Evolutionary conservation across 2,888 invertebrate species (phyloP).

Genomic region (Teleogryllus oceanicus): DNA sequence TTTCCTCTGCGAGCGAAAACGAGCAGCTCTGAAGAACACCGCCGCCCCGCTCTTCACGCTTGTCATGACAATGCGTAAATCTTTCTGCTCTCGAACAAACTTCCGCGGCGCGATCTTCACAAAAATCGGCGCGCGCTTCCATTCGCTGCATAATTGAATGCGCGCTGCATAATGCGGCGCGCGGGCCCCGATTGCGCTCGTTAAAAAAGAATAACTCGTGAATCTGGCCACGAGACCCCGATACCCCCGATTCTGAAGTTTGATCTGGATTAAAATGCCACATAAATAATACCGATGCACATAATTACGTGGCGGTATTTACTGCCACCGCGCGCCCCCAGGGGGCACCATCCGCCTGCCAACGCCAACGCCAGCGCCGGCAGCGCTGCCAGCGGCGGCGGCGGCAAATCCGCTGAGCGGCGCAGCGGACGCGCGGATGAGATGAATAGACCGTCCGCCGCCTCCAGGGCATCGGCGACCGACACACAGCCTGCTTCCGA

Average conservation of each 20-base stretch:
- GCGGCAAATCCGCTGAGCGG: neutral
- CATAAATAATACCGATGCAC: neutral
- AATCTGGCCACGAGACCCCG: neutral
- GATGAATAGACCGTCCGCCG: neutral
- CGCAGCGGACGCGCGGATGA: neutral
- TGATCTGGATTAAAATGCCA: constrained; percentile 4
- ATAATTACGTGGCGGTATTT: constrained; percentile 9
- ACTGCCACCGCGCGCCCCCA: neutral
- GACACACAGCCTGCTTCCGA: too few species aligned
- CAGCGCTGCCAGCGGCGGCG: neutral
- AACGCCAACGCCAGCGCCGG: neutral
- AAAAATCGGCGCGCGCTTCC: neutral
- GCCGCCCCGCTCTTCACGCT: neutral
- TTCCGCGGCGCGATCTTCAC: neutral
- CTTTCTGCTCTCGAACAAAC: neutral
- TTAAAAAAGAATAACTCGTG: constrained; percentile 8
- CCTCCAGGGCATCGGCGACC: too few species aligned
- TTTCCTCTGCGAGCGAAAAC: too few species aligned
- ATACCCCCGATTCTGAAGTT: neutral
- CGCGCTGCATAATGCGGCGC: neutral
- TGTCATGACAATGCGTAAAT: neutral
- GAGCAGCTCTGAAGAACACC: neutral
- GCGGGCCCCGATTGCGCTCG: neutral
- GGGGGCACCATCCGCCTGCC: neutral
- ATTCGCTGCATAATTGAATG: neutral